Base-by-base conservation (phyloP, 2,797 vertebrate genomes). In the Lates japonicus region DNA sequence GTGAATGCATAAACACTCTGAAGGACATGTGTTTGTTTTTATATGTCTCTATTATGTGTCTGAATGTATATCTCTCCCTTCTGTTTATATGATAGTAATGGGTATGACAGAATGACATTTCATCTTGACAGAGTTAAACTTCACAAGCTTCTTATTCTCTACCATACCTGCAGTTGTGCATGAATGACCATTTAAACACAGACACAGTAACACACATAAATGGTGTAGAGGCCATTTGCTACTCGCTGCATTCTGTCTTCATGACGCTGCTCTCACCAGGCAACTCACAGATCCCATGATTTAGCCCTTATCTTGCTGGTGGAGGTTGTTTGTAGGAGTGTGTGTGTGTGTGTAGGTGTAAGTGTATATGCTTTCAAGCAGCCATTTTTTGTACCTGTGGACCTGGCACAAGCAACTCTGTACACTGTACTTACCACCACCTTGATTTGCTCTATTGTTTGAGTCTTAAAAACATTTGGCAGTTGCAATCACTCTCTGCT, bases 241-340 rank as follows among this genome's bases (percentile, higher is more conserved):
- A 57, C 70, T 64, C 63, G 58, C 86, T 72, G 75, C 81, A 79
- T 83, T 89, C 69, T 67, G 74, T 92, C 87, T 90, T 89, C 83
- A 85, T 86, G 83, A 80, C 16, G 48, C 64, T 20, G 59, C 70
- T 83, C 88, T 84, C 85, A 82, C 82, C 77, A 84, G 85, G 88
- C 64, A n/a, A 75, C 85, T 76, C 58, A 67, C 75, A 89, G 51
- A 90, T 91, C 86, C 90, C 83, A 90, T 90, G 85, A 92, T 93
- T 92, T 90, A 87, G 87, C 87, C 74, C 88, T 88, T 89, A 88
- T 90, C 85, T 88, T 65, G 61, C 69, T 68, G 48, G 78, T 58
- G 46, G 90, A 91, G 86, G 88, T 88, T 90, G 82, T 92, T 91
- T 93, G 83, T 88, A 90, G 87, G 85, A 90, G 64, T 77, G 81